Evolutionary conservation across 2,113 vertebrate species (phyloP), one percentile per base, ranked within the genome.

Genomic region (Tringa solitaria): DNA sequence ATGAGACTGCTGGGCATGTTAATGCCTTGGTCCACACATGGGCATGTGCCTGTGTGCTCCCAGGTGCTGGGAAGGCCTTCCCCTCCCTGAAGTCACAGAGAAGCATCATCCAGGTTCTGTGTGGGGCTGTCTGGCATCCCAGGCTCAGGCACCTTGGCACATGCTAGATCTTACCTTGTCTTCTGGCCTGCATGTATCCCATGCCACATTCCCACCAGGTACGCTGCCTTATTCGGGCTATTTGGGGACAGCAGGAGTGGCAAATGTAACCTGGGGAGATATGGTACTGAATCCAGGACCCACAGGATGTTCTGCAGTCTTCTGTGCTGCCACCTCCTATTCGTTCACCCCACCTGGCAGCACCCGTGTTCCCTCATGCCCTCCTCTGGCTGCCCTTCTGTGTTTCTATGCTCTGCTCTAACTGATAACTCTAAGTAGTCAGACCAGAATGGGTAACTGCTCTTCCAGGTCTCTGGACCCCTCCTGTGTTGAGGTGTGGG

Each of bases 191-290:
- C 9, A 1, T 73, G 12, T 9, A 12, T 79, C 28, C 45, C 3
- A 6, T 46, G 48, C 43, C 43, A 27, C 0, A 0, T 85, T 76
- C 46, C 48, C 56, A 64, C 28, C 41, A 14, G 30, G 43, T 61
- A 72, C 7, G 0, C 30, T 72, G 84, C 61, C 67, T 76, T 59
- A 35, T 33, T 37, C 51, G 60, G 30, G 56, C 69, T 75, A n/a
- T 56, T 10, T 81, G 68, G 24, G 51, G 50, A 54, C 12, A 67
- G 37, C 33, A 67, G 28, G n/a, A 74, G 9, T 2, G 1, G 39
- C 35, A 73, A 45, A 39, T 73, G 27, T 10, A 16, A 45, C 24
- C 5, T 61, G 22, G 45, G 51, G 61, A 68, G 64, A 14, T 48
- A 50, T 15, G 72, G 35, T 20, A 28, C 35, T 60, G 39, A 63